These are phyloP conservation scores for Epiblema foenella DNA, from an alignment of 2,888 invertebrate genomes.

Conservation along the genomic window DNA sequence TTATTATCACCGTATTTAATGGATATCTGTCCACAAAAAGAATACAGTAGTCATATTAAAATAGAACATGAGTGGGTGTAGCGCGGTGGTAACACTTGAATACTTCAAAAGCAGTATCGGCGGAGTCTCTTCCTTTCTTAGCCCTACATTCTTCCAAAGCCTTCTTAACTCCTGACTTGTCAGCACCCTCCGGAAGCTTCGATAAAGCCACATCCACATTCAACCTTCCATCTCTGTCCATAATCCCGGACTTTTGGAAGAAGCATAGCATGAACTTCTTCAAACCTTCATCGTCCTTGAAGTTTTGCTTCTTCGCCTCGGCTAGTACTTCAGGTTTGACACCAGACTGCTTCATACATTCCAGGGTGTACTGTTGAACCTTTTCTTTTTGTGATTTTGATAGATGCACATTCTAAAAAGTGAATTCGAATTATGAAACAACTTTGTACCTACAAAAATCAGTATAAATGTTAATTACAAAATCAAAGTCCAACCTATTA, in stretches of 20 bases:
- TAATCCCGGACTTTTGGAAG: conserved; percentile 58
- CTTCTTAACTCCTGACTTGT: conserved; percentile 53
- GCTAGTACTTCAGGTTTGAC: conserved; percentile 66
- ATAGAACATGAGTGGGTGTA: conserved; percentile 65
- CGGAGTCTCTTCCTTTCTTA: conserved; percentile 53
- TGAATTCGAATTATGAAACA: background rate
- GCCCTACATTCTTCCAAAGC: conserved; percentile 56
- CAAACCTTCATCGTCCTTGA: conserved; percentile 58
- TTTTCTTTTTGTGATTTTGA: conserved; percentile 64
- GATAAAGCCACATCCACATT: conserved; percentile 58
- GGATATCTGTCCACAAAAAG: background rate
- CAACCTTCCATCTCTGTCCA: conserved; percentile 56
- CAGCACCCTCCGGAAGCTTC: conserved; percentile 54
- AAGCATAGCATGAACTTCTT: conserved; percentile 67
- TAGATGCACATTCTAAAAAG: conserved; percentile 63
- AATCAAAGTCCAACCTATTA: too few relatives aligned
- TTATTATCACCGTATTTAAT: background rate
- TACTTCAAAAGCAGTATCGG: conserved; percentile 57
- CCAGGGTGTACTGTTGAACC: conserved; percentile 56
- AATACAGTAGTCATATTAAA: conserved; percentile 15
- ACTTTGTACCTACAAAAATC: background rate
- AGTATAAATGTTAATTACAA: too few relatives aligned
- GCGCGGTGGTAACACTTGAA: conserved; percentile 58
- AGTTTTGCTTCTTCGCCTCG: conserved; percentile 58
- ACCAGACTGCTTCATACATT: conserved; percentile 70